Conservation (phyloP, 2,888 invertebrate species). For the Incurvaria masculella region DNA sequence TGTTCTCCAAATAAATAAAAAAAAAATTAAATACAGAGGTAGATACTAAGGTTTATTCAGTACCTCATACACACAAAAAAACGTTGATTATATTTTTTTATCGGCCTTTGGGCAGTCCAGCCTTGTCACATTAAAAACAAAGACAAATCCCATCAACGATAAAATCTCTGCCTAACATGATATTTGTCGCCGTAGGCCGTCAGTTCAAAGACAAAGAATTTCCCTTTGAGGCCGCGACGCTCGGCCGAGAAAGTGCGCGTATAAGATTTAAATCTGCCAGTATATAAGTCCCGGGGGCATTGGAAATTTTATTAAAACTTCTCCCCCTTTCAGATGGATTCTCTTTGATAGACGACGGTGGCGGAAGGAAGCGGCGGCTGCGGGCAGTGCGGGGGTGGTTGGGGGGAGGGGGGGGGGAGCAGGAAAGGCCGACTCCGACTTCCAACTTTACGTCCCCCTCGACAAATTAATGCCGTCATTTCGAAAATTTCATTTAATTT, state of each 20-base stretch:
- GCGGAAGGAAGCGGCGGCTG: background rate
- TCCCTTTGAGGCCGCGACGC: background rate
- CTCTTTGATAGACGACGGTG: slow-evolving; percentile 45
- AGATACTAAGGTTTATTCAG: no score
- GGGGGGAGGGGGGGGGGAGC: background rate
- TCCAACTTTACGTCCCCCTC: slow-evolving; percentile 16
- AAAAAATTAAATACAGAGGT: no score
- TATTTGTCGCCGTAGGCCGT: no score
- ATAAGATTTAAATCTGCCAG: slow-evolving; percentile 36
- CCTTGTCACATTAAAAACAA: no score
- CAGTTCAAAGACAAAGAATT: no score
- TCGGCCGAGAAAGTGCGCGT: slow-evolving; percentile 28
- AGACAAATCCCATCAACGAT: no score
- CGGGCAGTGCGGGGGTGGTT: background rate
- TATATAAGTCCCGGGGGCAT: slow-evolving; percentile 41
- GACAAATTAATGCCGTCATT: slow-evolving; percentile 49
- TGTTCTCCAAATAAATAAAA: no score
- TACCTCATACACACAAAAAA: no score
- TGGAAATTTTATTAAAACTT: slow-evolving; percentile 53
- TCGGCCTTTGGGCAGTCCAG: no score
- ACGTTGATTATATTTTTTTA: no score
- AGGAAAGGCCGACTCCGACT: slow-evolving; percentile 9
- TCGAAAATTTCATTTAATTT: slow-evolving; percentile 48
- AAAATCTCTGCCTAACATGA: no score
- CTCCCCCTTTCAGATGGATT: slow-evolving; percentile 49